Base-by-base conservation (phyloP, 2,888 invertebrate genomes). In the Cephus spinipes region DNA sequence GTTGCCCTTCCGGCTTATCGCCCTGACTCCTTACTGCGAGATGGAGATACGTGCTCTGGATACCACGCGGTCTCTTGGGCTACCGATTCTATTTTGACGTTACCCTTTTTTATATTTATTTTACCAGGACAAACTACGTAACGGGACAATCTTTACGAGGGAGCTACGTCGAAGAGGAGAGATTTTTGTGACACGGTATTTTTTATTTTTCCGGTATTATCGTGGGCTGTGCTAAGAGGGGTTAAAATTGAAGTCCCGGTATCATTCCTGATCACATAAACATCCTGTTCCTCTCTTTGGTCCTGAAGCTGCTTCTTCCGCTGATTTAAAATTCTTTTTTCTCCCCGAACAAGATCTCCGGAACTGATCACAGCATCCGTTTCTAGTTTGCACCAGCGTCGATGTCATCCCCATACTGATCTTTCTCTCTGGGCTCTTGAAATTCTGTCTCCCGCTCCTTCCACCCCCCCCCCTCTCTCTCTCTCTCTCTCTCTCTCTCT, bases 1-100 rank as follows among this genome's bases (percentile, higher is more conserved):
- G 82, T 81, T 81, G 55, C 23, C 55, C 55, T 55, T 55, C 23
- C 55, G 55, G 23, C 23, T 55, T 55, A 55, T 55, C 55, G 55
- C 15, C 55, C 9, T 55, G 6, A 23, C 23, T 55, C 55, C 23
- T 23, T 55, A 55, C 23, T 55, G 9, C 9, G 23, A 55, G 55
- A 55, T 55, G 55, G 23, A 55, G 23, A 55, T 55, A 55, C 23
- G 55, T 55, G 55, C 55, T 55, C 23, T 55, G 55, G 23, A 55
- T 55, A 23, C 55, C 55, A 55, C 55, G 55, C 55, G 55, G 55
- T 55, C 23, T 55, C 9, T 23, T 23, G 55, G 55, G 23, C 9
- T 23, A 55, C 9, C 55, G 55, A 4, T 15, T 40, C 40, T 40
- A 23, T 2, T 55, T 55, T 23, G 23, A 55, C 55, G 55, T 55